A percentile compares a stretch with the other conserved stretches of the same genome.
phyloP scores from a whole-genome alignment of 2,888 invertebrate genomes.

The Xanthia icteritia region DNA sequence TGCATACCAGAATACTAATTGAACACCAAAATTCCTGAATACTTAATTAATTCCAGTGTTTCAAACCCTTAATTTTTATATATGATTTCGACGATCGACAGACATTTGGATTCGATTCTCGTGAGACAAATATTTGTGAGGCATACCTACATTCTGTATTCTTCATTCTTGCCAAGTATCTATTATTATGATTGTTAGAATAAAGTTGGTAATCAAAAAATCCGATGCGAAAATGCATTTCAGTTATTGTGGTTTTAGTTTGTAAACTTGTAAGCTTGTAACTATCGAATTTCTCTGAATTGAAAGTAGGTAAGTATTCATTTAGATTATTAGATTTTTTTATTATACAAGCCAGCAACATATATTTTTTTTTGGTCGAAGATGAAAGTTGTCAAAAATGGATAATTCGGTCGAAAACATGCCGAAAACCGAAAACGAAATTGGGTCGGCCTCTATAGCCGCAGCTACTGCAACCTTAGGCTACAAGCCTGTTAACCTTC shows the following conservation, averaged over 20 bases:
- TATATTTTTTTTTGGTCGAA: neutral
- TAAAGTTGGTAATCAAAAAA: neutral
- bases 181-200: no score
- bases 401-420: neutral
- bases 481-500: conserved; percentile 18
- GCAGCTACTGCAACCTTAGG: conserved; percentile 3
- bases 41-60: conserved; percentile 3
- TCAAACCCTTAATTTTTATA: conserved; percentile 16
- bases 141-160: conserved; percentile 5
- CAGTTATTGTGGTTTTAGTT: neutral
- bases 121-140: conserved; percentile 14
- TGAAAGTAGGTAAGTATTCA: neutral
- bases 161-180: neutral
- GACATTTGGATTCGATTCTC: conserved; percentile 10
- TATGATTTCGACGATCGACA: neutral
- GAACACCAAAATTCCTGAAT: neutral
- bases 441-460: neutral
- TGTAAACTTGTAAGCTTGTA: no score
- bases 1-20: conserved; percentile 24
- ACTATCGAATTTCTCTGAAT: neutral
- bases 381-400: neutral
- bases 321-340: neutral
- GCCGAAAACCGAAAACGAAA: neutral
- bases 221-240: neutral
- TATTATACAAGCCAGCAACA: neutral